These are phyloP conservation scores for Sicus ferrugineus DNA, from an alignment of 2,888 invertebrate genomes.

Conservation along the genomic window DNA sequence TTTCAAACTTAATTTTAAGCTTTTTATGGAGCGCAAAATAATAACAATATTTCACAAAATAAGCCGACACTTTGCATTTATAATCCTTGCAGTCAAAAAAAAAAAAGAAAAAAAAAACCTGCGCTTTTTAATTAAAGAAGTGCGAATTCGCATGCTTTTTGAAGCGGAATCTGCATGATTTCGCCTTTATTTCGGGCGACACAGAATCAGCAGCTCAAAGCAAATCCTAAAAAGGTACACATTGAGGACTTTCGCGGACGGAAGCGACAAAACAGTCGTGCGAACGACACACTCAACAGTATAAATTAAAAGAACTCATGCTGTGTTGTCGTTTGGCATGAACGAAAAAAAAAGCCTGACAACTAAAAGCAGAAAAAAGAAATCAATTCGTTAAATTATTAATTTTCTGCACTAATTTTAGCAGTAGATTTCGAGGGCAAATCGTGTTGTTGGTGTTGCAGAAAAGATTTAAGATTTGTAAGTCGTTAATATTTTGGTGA, in stretches of 20 bases:
- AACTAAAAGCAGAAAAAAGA: background rate
- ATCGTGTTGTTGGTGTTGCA: background rate
- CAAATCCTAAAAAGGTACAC: background rate
- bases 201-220: background rate
- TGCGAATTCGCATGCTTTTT: constrained; percentile 2
- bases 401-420: background rate
- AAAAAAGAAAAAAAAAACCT: background rate
- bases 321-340: constrained; percentile 21
- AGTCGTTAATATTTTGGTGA: too few relatives aligned
- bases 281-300: constrained; percentile 5
- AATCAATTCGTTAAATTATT: background rate
- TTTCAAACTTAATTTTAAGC: background rate
- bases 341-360: background rate
- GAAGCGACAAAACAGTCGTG: constrained; percentile 13
- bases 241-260: constrained; percentile 4
- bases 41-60: constrained; percentile 21
- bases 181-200: background rate
- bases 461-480: background rate
- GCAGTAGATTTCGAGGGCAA: background rate
- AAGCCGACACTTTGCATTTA: constrained; percentile 20
- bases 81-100: constrained; percentile 15
- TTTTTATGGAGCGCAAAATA: background rate
- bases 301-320: constrained; percentile 27
- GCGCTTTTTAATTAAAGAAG: constrained; percentile 28
- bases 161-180: background rate